Evolutionary conservation across 1,140 invertebrate genomes (phyloP), one percentile per base, ranked within the genome.

Genomic region (Aporrectodea caliginosa): DNA sequence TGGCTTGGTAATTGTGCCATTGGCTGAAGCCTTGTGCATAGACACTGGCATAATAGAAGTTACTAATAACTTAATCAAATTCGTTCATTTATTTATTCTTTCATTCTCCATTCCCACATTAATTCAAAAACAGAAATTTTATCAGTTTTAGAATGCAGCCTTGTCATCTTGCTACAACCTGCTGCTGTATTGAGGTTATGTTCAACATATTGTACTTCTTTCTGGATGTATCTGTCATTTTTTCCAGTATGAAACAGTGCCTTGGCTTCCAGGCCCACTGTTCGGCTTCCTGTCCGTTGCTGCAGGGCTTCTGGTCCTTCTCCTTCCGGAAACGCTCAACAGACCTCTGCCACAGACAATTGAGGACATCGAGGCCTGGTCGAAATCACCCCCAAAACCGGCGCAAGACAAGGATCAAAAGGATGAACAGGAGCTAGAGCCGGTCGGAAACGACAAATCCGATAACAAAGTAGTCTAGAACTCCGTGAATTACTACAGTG

Each of bases 311-410:
- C 70, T 81, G 33, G 80, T 78, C n/a, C 30, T 82, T 35, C 33
- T 76, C 16, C 70, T 82, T 31, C 82, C 82, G 1, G 82, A 82
- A 43, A 82, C 82, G 22, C 71, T 82, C 32, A 79, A 80, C 68
- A 77, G 77, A 68, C 82, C 82, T 1, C 78, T 82, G 69, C 82
- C 82, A 27, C 80, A 82, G 58, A 82, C 80, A 2, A 79, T 80
- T 75, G 78, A 82, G 68, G 82, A 82, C 35, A 78, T 81, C 31
- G 81, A 82, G 31, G 70, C 71, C 72, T 82, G 81, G 81, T 58
- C 72, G 22, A 77, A 33, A 35, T 14, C 58, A 32, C 43, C 75
- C 6, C 14, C 12, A 29, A 34, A 16, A 30, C 0, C 27, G 14
- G 27, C 1, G 22, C 77, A 35, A 79, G 70, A 73, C 29, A 34